Conservation (phyloP, 2,888 invertebrate genomes). For the Idaea dimidiata region DNA sequence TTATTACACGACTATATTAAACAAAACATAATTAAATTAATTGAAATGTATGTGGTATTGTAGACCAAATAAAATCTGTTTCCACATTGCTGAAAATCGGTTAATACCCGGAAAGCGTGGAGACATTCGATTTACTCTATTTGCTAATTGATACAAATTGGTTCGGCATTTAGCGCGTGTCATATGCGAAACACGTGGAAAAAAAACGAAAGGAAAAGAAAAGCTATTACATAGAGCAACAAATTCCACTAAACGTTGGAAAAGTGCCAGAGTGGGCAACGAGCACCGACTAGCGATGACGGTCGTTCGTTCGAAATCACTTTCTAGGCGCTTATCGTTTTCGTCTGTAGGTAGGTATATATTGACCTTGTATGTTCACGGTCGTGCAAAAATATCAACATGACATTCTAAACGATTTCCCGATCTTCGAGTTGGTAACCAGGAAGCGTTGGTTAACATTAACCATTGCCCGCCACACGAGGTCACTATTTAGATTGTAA, state of each 20-base stretch:
- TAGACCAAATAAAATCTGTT: too few relatives aligned
- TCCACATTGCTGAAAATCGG: neutral
- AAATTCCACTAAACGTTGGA: conserved; percentile 2
- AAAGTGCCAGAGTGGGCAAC: conserved; percentile 8
- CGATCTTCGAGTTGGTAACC: conserved; percentile 73
- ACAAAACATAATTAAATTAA: too few relatives aligned
- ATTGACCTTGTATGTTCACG: conserved; percentile 71
- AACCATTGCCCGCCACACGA: conserved; percentile 62
- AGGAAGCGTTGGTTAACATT: conserved; percentile 69
- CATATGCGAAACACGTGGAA: neutral
- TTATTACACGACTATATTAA: too few relatives aligned
- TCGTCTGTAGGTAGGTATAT: conserved; percentile 47
- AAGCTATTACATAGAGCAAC: neutral
- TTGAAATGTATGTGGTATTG: too few relatives aligned
- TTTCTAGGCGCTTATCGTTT: conserved; percentile 69
- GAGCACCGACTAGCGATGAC: conserved; percentile 51
- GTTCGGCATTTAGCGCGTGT: neutral
- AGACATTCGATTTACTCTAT: neutral
- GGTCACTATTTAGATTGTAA: conserved; percentile 48
- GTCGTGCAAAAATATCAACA: conserved; percentile 77
- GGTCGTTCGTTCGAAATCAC: conserved; percentile 64
- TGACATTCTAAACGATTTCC: conserved; percentile 77
- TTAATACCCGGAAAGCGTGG: neutral
- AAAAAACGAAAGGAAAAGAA: neutral
- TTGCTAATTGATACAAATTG: neutral